Percentiles rank a stretch among this genome's conserved stretches.
Conservation (phyloP, 2,888 invertebrate species). For the Parthenolecanium corni region DNA sequence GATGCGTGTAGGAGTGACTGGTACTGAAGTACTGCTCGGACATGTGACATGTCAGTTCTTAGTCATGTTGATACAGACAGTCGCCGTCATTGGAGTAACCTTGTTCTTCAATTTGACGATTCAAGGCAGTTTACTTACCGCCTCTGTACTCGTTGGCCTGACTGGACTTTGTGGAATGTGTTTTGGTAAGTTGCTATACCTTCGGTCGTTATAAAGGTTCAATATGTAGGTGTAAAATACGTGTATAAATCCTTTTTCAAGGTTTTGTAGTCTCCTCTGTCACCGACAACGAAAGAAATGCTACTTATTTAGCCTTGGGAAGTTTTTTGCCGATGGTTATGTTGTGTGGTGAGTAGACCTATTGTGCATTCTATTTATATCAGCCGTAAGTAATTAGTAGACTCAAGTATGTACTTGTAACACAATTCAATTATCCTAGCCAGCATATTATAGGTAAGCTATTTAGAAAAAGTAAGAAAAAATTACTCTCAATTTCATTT, state of each 20-base stretch:
- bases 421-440: too few relatives aligned
- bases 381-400: neutral
- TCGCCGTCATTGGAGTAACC: slow-evolving; percentile 64
- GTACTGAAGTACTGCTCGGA: slow-evolving; percentile 72
- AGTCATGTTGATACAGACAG: slow-evolving; percentile 72
- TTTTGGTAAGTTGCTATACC: slow-evolving; percentile 55
- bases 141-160: slow-evolving; percentile 60
- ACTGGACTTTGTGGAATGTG: slow-evolving; percentile 90
- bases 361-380: neutral
- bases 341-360: slow-evolving; percentile 52
- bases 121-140: slow-evolving; percentile 61
- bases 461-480: too few relatives aligned
- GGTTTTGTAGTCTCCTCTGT: slow-evolving; percentile 71
- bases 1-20: slow-evolving; percentile 52
- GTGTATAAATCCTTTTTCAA: too few relatives aligned
- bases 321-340: slow-evolving; percentile 75
- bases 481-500: too few relatives aligned
- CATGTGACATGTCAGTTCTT: slow-evolving; percentile 80
- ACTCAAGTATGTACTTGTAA: too few relatives aligned
- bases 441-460: too few relatives aligned
- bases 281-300: slow-evolving; percentile 70
- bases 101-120: slow-evolving; percentile 69
- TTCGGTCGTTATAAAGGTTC: neutral
- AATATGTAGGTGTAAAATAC: too few relatives aligned
- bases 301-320: slow-evolving; percentile 73